Base-by-base conservation (phyloP, 2,888 invertebrate species). In the Drosophila algonquin region DNA sequence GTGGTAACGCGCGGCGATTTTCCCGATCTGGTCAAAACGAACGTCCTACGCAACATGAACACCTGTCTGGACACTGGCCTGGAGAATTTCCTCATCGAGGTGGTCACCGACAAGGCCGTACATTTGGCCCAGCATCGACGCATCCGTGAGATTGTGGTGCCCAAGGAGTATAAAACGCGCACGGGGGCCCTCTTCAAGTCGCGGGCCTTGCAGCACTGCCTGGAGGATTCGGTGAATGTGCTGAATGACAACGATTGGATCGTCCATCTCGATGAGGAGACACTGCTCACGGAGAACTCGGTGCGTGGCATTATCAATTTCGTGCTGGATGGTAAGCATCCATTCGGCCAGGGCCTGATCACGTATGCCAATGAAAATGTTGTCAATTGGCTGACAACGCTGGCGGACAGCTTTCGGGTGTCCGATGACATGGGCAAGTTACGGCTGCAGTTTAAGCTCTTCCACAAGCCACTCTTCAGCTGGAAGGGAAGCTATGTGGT, bases 401-500 rank as follows among this genome's bases (percentile, higher is more conserved):
- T 99, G 78, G 98, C 98, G 14, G 99, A 99, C 91, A 98, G 97
- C 90, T 98, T 97, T 92, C 95, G 99, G 76, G 98, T 99, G 1
- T 97, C 98, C 27, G 98, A 99, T 93, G 99, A 99, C 90, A 98
- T 99, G 98, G 99, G 99, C 64, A 99, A 99, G 93, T 93, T 99
- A 62, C 94, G 98, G 85, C 94, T 98, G 76, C 98, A 98, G 92
- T 98, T 99, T 90, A 96, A 96, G 87, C 93, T 97, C 92, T 98
- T 99, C 92, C 98, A 98, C 91, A 97, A 97, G 91, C 98, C 99
- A 18, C 93, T 98, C 63, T 98, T 99, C 92, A 98, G 98, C 92
- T 98, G 98, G 98, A 99, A 99, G 93, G 99, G 99, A 72, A 98
- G 98, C 50, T 99, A 97, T 93, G 98, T 99, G 77, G 98, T 99